Evolutionary conservation across 2,113 vertebrate species (phyloP).

Genomic region (Oryzias curvinotus): DNA sequence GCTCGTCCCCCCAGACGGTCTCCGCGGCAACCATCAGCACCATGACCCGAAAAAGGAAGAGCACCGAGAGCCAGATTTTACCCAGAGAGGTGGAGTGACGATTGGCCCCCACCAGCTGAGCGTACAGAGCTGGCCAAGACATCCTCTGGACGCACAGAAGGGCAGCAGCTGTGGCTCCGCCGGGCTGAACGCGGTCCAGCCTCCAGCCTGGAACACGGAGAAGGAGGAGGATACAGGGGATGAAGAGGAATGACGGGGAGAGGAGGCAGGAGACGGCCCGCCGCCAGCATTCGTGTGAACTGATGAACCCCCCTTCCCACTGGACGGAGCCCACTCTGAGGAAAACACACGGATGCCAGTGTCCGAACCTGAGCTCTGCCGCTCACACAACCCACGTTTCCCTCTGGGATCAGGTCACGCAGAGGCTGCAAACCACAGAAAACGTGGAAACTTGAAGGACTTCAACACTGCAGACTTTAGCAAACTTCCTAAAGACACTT

Average conservation of each 20-base stretch:
- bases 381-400: background rate
- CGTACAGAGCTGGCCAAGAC: conserved; percentile 86
- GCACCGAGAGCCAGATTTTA: conserved; percentile 91
- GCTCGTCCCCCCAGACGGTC: conserved; percentile 92
- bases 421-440: too few relatives aligned
- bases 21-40: conserved; percentile 91
- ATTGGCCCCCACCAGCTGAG: conserved; percentile 85
- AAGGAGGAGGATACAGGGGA: conserved; percentile 40
- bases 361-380: conserved; percentile 1
- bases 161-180: background rate
- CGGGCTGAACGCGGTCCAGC: too few relatives aligned
- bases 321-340: conserved; percentile 34
- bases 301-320: conserved; percentile 61
- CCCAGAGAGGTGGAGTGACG: conserved; percentile 89
- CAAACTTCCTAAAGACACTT: too few relatives aligned
- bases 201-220: background rate
- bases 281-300: conserved; percentile 64
- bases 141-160: conserved; percentile 63
- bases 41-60: conserved; percentile 93
- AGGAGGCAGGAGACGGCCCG: conserved; percentile 47
- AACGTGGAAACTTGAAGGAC: too few relatives aligned
- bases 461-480: too few relatives aligned
- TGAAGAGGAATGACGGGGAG: conserved; percentile 62
- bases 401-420: too few relatives aligned
- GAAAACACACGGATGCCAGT: conserved; percentile 44